Evolutionary conservation across 2,888 invertebrate species (phyloP), one percentile per base, ranked within the genome.

Genomic region (Cheilosia urbana): DNA sequence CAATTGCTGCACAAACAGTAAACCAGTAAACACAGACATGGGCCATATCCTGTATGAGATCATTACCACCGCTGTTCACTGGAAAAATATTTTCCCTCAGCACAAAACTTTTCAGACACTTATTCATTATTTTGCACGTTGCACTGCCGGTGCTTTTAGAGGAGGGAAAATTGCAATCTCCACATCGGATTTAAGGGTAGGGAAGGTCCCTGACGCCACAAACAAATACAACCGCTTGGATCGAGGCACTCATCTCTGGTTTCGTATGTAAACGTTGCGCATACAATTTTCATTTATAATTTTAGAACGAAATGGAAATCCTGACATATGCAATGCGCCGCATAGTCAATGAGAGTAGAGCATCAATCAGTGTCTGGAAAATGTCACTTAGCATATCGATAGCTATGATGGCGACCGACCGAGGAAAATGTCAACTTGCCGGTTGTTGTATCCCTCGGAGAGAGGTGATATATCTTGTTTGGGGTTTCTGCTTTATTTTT

Each of bases 311-410:
- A 40, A 51, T 30, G 30, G 5, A n/a, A n/a, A 17, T 30, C n/a
- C 15, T 5, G 51, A 11, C 15, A 62, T 17, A 49, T 30, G 9
- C 11, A 34, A 9, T 21, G 15, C 34, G 13, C 58, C 15, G 47
- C 66, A 60, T 19, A 9, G 30, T 49, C 17, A 27, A 2, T n/a
- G 42, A 45, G 15, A 5, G 24, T 24, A 47, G 6, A 47, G 30
- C 66, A 77, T 82, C 82, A 82, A 77, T 82, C 82, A 82, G 71
- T 71, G 77, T 77, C 71, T 58, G 24, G 21, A 76, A 82, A 60
- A 40, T 77, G 82, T 71, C 82, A 51, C 65, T 66, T 71, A 66
- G 60, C 42, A 58, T 69, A 63, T 34, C 37, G 57, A 68, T 77
- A 58, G 65, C 62, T 55, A 49, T 51, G 40, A 30, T 55, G 55